Evolutionary conservation across 2,113 vertebrate species (phyloP), one percentile per base, ranked within the genome.

Genomic region (Haemorhous mexicanus): DNA sequence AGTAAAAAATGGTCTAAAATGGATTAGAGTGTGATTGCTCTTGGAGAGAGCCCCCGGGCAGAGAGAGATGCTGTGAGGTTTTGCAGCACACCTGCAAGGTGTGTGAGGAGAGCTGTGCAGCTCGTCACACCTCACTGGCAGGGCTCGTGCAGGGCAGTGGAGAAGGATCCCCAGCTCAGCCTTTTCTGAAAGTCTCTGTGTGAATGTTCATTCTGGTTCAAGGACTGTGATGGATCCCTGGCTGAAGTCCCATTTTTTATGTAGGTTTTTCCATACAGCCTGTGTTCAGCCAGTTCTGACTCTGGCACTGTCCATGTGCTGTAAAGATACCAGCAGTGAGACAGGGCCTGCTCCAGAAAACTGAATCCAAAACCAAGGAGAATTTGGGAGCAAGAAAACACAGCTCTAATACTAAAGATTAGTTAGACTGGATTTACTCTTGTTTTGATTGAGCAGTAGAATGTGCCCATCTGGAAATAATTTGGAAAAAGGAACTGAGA

Each of bases 391-490:
- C 64, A 87, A 80, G 81, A 78, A 91, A 88, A 44, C 49, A 74
- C 11, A 58, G 39, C 41, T 90, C 28, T 19, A 73, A 53, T 24
- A 59, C 81, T 35, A 70, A 77, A 73, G 19, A 69, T 70, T 58
- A 74, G 12, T 53, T 87, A 66, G 43, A 43, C 61, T 41, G 47
- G 46, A 55, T 93, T 93, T 89, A 43, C 35, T 3, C 1, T 50
- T 84, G 21, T 69, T 96, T 89, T 92, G 52, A 53, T 94, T 88
- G 70, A 74, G 63, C 83, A 91, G 39, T 21, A 90, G 35, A 87
- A 73, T 33, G 39, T 58, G 69, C 35, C 33, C 70, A 74, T 94
- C 44, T 94, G 96, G 94, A 96, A 94, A 76, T 50, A 76, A 84
- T 94, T 87, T 84, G 67, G 78, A 46, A 73, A 85, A 61, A 80